Evolutionary conservation across 2,888 invertebrate species (phyloP), one percentile per base, ranked within the genome.

Genomic region (Habroteleia sp.): DNA sequence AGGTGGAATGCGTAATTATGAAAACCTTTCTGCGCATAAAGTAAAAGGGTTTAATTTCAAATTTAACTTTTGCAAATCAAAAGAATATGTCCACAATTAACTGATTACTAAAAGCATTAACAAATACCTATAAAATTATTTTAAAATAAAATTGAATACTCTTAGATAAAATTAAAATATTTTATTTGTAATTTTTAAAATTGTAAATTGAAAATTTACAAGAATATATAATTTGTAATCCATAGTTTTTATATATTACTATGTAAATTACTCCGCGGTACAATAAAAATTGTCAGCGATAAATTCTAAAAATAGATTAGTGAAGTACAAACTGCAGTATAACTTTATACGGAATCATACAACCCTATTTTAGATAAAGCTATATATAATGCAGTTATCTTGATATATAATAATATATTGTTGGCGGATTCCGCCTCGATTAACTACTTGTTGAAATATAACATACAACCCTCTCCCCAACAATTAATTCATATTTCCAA

Each of bases 381-480:
- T 27, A 46, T 2, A 11, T 17, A 42, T 23, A 48, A 48, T 62
- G 20, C 39, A 46, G 35, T 44, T 56, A 42, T 42, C 42, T 20
- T 8, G 13, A 23, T 16, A 42, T 11, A 14, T 25, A 23, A 60
- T 44, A 42, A 56, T 33, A 23, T 44, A 58, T 33, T 25, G 42
- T 44, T 29, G 7, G 23, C 17, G 14, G 29, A 54, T 29, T 41
- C 20, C 7, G 0, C 17, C 10, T 20, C 35, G 33, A 44, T 58
- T 44, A 58, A 58, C 44, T 29, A 58, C 58, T 58, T 33, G 44
- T 44, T 58, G 35, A 58, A 44, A 35, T 42, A 4, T 20, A 20
- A 20, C 20, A 20, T 20, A n/a, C n/a, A n/a, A n/a, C n/a, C n/a
- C n/a, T n/a, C n/a, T n/a, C n/a, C n/a, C n/a, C n/a, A n/a, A n/a